Base-by-base conservation (phyloP, 2,888 invertebrate species). In the Monochamus alternatus region DNA sequence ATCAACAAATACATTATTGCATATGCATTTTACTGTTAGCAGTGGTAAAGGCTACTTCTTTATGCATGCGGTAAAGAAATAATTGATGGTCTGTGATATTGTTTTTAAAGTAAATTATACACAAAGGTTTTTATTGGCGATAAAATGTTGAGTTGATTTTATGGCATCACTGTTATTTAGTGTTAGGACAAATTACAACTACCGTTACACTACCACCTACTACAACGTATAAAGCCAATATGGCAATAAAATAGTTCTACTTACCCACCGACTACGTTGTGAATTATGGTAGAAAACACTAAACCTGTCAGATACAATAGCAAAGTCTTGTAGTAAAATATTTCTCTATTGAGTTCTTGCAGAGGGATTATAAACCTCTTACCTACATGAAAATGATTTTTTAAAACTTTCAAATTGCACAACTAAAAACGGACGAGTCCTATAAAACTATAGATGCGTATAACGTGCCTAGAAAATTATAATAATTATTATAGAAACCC, bases 61-160 rank as follows among this genome's bases (percentile, higher is more conserved):
- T 47, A 9, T 47, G 47, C 12, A 22, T 47, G 47, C 7, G 38
- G 38, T 47, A 47, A 47, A 47, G 47, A 47, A 38, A 9, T 47
- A 47, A 12, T 47, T 47, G 12, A 47, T 47, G 12, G 47, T 47
- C 12, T 47, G 47, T 12, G 47, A 47, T 47, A 47, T 47, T 12
- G 47, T 47, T 47, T 47, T 47, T 47, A 55, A 55, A 55, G 55
- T n/a, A 55, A n/a, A 12, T 55, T 55, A 55, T 22, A 22, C n/a
- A 55, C 55, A 55, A 55, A 55, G 7, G 22, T 7, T 55, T 55
- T 55, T 55, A 55, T 55, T n/a, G n/a, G 14, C 14, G n/a, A 55
- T 55, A 55, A 55, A 55, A 55, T 55, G n/a, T 12, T 55, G 47
- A 55, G 55, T 55, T 22, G 22, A 22, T 55, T 55, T 55, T 55